Base-by-base conservation (phyloP, 2,888 invertebrate genomes). In the Antheraea assamensis region DNA sequence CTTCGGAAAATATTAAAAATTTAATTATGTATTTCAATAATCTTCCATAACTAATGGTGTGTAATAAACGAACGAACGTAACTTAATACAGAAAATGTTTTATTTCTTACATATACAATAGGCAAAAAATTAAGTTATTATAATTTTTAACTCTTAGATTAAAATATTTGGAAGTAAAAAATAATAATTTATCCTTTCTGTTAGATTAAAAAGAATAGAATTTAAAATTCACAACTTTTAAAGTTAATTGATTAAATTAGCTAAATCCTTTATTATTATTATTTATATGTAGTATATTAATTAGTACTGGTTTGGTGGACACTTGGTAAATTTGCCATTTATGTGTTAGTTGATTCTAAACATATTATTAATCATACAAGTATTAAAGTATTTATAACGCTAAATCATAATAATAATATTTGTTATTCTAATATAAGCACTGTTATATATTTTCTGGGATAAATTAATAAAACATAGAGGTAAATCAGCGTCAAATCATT, bases 401-500 rank as follows among this genome's bases (percentile, higher is more conserved):
- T 58, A 58, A 58, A 24, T 58, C 1, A 64, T 64, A 64, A 64
- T 17, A 27, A 30, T 30, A 64, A n/a, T n/a, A n/a, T 58, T 64
- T 58, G n/a, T 64, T 64, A 64, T 64, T 64, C 30, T 64, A 64
- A 30, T 64, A 30, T 64, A 30, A 64, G 15, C 61, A 64, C 61
- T 64, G 27, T 27, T 10, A 30, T 17, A 30, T 64, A 64, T 4
- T 64, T 64, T 27, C 27, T 19, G 30, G 61, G 61, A 30, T 4
- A 64, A 64, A 64, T 17, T 30, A 30, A 3, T 15, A 24, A 30
- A 30, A 27, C 61, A 27, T 27, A 61, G 42, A 42, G 61, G 24
- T n/a, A 58, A 58, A 58, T 58, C 58, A 64, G 30, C 61, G 61
- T 30, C 61, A 27, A 64, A 21, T 5, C 27, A 64, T 27, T 30